phyloP scores from a whole-genome alignment of 2,888 invertebrate species.

The Spicauda simplicius region DNA sequence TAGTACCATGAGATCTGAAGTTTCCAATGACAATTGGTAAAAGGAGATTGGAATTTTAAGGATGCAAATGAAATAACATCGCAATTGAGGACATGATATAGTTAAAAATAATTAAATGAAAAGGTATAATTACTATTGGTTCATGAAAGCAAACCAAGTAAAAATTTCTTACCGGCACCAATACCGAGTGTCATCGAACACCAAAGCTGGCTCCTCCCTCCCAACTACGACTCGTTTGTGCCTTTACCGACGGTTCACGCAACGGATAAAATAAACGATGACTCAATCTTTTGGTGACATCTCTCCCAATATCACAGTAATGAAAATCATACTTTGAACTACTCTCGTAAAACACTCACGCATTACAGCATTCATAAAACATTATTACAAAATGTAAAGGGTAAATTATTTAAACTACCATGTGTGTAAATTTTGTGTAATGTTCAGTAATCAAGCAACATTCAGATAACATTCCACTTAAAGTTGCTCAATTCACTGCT shows the following conservation, averaged over 20 bases:
- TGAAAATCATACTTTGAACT: constrained; percentile 68
- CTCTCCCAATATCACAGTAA: constrained; percentile 78
- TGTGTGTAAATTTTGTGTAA: constrained; percentile 13
- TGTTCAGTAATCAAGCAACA: constrained; percentile 18
- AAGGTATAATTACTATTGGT: constrained; percentile 85
- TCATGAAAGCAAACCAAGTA: constrained; percentile 73
- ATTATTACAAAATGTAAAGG: constrained; percentile 36
- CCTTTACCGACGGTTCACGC: constrained; percentile 69
- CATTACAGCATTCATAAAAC: constrained; percentile 57
- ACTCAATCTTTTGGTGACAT: constrained; percentile 56
- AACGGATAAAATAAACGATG: constrained; percentile 49
- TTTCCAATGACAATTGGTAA: constrained; percentile 69
- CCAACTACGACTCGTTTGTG: constrained; percentile 68
- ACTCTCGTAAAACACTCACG: constrained; percentile 56
- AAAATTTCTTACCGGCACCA: constrained; percentile 74
- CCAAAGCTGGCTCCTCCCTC: constrained; percentile 81
- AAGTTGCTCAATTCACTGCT: constrained; percentile 11
- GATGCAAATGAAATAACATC: constrained; percentile 79
- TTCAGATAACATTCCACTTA: constrained; percentile 10
- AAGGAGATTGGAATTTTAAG: constrained; percentile 64
- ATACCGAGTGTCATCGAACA: constrained; percentile 69
- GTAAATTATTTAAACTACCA: constrained; percentile 25
- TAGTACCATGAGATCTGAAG: constrained; percentile 82
- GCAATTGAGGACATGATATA: constrained; percentile 84
- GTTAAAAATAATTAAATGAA: constrained; percentile 84